These are phyloP conservation scores for Anarrhichthys ocellatus DNA, from an alignment of 2,113 vertebrate species.

Conservation along the genomic window DNA sequence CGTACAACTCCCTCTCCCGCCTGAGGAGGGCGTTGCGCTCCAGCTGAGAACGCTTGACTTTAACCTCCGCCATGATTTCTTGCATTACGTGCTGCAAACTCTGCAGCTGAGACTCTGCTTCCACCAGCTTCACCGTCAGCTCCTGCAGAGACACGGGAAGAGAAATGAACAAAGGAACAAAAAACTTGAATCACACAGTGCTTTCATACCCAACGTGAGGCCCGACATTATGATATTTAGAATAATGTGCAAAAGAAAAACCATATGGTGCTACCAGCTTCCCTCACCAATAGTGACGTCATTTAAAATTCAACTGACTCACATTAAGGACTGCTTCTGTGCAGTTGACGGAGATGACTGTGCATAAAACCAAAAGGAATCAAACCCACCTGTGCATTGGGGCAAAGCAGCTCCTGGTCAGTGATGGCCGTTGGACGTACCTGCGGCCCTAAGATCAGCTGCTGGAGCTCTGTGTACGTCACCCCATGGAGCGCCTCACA, in stretches of 20 bases:
- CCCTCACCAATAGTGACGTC: constrained; percentile 52
- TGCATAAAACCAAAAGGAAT: constrained; percentile 30
- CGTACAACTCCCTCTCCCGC: constrained; percentile 90
- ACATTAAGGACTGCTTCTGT: constrained; percentile 44
- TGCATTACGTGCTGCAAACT: constrained; percentile 84
- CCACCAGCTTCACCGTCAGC: constrained; percentile 82
- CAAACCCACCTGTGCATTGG: constrained; percentile 83
- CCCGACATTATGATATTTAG: not conserved
- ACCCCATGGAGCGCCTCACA: constrained; percentile 80
- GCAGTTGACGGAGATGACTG: constrained; percentile 9
- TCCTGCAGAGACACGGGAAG: constrained; percentile 80
- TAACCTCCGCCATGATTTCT: constrained; percentile 87
- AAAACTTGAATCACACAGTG: not conserved
- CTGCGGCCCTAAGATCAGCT: constrained; percentile 85
- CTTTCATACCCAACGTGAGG: not conserved
- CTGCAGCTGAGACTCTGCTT: constrained; percentile 84
- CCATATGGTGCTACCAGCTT: constrained; percentile 40
- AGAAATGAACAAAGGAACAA: not conserved
- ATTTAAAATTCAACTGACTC: constrained; percentile 50
- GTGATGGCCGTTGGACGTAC: constrained; percentile 80
- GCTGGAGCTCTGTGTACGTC: constrained; percentile 85
- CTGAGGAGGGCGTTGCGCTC: constrained; percentile 83
- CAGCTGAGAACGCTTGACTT: constrained; percentile 86
- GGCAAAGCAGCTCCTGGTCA: constrained; percentile 81
- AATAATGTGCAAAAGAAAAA: constrained; percentile 14